These are phyloP conservation scores for Lepus oiostolus DNA, from an alignment of 2,797 vertebrate genomes.

Conservation along the genomic window DNA sequence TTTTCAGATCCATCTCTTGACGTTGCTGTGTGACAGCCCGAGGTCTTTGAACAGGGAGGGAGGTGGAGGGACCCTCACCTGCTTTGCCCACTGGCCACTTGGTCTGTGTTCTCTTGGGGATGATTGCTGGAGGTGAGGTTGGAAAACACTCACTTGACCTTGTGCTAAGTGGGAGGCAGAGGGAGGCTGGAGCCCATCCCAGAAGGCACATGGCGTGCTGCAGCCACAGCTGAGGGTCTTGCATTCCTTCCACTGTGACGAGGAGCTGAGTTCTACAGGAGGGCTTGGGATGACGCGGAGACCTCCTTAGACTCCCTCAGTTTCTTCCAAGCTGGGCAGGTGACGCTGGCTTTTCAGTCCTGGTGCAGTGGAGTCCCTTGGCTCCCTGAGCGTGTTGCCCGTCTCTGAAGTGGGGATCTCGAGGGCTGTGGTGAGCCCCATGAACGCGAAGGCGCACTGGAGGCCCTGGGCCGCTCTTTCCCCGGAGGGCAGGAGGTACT, in stretches of 20 bases:
- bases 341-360: no score
- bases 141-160: background rate
- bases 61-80: background rate
- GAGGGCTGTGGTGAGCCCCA: background rate
- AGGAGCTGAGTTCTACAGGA: background rate
- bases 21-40: background rate
- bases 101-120: background rate
- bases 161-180: background rate
- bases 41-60: background rate
- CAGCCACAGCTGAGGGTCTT: background rate
- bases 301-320: rapidly evolving
- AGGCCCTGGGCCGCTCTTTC: background rate
- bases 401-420: background rate
- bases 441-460: background rate
- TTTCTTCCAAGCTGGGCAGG: background rate
- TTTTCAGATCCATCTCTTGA: background rate
- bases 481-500: conserved; percentile 47
- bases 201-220: background rate
- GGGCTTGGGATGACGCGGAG: background rate
- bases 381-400: background rate
- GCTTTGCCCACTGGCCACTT: background rate
- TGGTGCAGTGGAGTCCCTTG: background rate
- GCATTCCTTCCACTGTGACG: rapidly evolving
- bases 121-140: background rate
- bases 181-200: background rate